Conservation (phyloP, 2,797 vertebrate genomes). For the Anabacerthia variegaticeps region DNA sequence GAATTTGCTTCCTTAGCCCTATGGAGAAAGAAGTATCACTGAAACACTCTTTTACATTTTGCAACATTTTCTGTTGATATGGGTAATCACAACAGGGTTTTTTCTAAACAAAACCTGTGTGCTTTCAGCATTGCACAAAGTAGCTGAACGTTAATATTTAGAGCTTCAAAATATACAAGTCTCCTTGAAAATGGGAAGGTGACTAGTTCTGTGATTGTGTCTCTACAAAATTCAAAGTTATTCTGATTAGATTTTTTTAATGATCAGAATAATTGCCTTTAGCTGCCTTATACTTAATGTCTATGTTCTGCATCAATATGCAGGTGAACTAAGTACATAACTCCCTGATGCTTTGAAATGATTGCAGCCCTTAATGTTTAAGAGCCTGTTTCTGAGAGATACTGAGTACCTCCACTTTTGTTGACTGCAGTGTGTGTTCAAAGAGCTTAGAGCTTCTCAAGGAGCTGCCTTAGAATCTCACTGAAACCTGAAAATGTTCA, state of each 20-base stretch:
- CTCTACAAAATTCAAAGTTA: conserved; percentile 49
- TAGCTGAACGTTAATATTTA: background rate
- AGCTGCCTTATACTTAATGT: background rate
- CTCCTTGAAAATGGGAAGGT: conserved; percentile 61
- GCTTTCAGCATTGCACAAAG: background rate
- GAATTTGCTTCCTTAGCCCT: background rate
- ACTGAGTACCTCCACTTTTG: background rate
- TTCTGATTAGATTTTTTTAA: conserved; percentile 53
- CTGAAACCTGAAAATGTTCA: background rate
- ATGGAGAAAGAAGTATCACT: background rate
- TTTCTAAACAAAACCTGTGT: background rate
- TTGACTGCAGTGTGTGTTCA: background rate
- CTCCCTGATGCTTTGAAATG: conserved; percentile 17
- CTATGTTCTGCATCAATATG: conserved; percentile 25
- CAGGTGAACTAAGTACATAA: conserved; percentile 1
- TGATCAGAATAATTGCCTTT: conserved; percentile 57
- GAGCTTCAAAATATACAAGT: background rate
- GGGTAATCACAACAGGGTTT: background rate
- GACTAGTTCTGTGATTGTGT: conserved; percentile 43
- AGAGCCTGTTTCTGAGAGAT: background rate
- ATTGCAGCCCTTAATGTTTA: conserved; percentile 1
- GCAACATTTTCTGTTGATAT: background rate
- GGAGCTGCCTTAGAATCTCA: background rate
- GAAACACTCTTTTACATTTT: background rate
- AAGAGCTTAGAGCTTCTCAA: background rate